These are phyloP conservation scores for Alcedo quadribrachys DNA, from an alignment of 2,797 vertebrate species.

Conservation along the genomic window DNA sequence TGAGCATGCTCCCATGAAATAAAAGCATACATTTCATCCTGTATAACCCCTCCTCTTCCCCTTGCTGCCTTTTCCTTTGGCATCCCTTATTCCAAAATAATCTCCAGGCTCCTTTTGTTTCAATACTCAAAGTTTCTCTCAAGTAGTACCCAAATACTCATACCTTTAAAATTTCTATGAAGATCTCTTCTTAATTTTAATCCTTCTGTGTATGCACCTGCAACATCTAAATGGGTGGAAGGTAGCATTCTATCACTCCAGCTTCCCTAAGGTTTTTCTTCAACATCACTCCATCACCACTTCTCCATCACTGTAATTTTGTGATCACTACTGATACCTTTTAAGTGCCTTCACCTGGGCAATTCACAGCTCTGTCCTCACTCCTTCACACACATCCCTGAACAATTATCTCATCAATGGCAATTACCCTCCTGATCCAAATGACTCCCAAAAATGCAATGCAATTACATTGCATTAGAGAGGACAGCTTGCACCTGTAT, in stretches of 20 bases:
- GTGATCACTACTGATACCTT: neutral
- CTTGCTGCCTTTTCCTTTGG: neutral
- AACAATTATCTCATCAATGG: neutral
- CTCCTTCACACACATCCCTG: neutral
- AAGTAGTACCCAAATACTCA: neutral
- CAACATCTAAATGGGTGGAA: neutral
- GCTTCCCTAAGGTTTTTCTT: neutral
- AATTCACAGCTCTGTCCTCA: neutral
- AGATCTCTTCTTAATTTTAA: neutral
- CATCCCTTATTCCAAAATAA: neutral
- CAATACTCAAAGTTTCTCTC: neutral
- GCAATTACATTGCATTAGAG: neutral
- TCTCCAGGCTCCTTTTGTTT: neutral
- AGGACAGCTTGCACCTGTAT: neutral
- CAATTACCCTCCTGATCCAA: neutral
- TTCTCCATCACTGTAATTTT: too few relatives aligned
- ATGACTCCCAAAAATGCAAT: neutral
- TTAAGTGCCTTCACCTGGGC: neutral
- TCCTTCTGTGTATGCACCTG: neutral
- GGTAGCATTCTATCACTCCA: neutral
- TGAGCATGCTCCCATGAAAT: neutral
- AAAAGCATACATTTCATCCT: fast-evolving
- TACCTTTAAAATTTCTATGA: neutral
- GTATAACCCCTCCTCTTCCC: neutral
- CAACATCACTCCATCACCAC: neutral